Base-by-base conservation (phyloP, 2,888 invertebrate genomes). In the Phoenoteleia sp. region DNA sequence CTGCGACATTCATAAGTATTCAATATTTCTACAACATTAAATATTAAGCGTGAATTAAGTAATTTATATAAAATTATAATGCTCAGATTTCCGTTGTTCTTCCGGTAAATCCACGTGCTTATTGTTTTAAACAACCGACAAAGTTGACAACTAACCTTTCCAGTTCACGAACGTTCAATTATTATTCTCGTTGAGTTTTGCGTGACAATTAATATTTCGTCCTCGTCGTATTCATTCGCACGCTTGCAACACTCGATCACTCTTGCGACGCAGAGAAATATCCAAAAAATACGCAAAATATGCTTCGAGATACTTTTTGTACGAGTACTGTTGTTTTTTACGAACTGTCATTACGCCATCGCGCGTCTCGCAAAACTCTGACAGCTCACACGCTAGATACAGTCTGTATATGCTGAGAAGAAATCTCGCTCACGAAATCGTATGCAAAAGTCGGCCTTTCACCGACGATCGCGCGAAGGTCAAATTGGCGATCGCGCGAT, bases 371-470 rank as follows among this genome's bases (percentile, higher is more conserved):
- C 21, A 15, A 56, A n/a, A n/a, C n/a, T n/a, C n/a, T n/a, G n/a
- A n/a, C n/a, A n/a, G n/a, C n/a, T n/a, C n/a, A n/a, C n/a, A n/a
- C n/a, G n/a, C n/a, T n/a, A n/a, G n/a, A n/a, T n/a, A n/a, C n/a
- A n/a, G n/a, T n/a, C n/a, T n/a, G n/a, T n/a, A n/a, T 25, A 33
- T 27, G 15, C 21, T n/a, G 45, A 60, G 39, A 36, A 42, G 7
- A 15, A 45, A 62, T 62, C 45, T 27, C 25, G 23, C 23, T 62
- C 45, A 45, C 27, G 45, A 62, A 62, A 45, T 45, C 45, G 27
- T 45, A 71, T 71, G 45, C 56, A 56, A 25, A 52, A 52, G 49
- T 69, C 19, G 39, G 54, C 67, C 67, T 67, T 67, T 67, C 67
- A 67, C 67, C 67, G 52, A 21, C 15, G 33, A 67, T 11, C 52